Evolutionary conservation across 2,888 invertebrate species (phyloP).

Genomic region (Hymenopus coronatus): DNA sequence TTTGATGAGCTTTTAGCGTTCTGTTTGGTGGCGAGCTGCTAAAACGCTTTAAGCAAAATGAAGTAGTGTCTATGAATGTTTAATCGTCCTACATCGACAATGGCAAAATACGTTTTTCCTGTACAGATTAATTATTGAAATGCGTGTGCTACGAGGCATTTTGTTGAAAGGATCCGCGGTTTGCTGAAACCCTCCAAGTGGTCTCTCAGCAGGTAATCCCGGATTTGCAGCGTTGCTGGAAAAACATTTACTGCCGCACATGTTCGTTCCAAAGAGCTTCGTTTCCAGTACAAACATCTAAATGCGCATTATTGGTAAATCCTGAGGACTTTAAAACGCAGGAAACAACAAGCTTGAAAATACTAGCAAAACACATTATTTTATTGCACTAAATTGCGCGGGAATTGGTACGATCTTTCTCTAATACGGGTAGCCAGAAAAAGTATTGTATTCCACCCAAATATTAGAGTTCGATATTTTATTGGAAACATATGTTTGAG

Average conservation of each 20-base stretch:
- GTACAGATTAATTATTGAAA: not conserved
- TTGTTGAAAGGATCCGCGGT: not conserved
- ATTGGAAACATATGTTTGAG: no score
- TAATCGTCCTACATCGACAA: not conserved
- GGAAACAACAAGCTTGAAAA: not conserved
- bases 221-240: not conserved
- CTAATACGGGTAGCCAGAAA: no score
- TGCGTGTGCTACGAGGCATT: not conserved
- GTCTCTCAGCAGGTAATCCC: not conserved
- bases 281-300: not conserved
- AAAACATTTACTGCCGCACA: not conserved
- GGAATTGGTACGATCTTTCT: no score
- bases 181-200: not conserved
- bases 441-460: no score
- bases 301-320: not conserved
- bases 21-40: not conserved
- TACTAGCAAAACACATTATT: no score
- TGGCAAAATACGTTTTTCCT: no score
- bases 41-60: not conserved
- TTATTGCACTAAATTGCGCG: no score
- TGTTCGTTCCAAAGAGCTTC: not conserved
- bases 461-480: no score
- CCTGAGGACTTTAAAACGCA: not conserved
- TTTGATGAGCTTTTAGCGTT: not conserved
- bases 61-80: not conserved